phyloP scores from a whole-genome alignment of 2,113 vertebrate species.

The Lepus americanus region DNA sequence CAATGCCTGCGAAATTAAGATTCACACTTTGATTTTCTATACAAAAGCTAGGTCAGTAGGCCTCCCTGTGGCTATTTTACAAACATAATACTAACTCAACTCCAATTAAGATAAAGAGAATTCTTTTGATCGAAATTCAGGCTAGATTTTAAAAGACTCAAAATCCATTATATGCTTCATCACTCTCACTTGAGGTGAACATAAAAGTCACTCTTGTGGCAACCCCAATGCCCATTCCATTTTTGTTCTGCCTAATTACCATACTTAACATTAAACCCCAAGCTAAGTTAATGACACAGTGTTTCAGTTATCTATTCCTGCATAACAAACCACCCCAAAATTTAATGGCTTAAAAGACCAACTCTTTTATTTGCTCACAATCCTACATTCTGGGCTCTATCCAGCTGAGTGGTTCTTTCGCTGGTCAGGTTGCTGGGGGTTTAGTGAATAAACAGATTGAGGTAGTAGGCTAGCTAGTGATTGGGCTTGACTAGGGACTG shows the following conservation, averaged over 20 bases:
- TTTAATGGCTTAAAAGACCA: conserved; percentile 12
- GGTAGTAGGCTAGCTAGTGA: neutral
- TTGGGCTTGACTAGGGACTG: neutral
- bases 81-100: conserved; percentile 77
- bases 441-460: neutral
- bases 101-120: conserved; percentile 82
- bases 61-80: conserved; percentile 76
- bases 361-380: conserved; percentile 15
- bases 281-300: conserved; percentile 67
- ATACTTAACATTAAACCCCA: conserved; percentile 62
- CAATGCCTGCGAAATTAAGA: conserved; percentile 73
- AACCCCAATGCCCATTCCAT: conserved; percentile 58
- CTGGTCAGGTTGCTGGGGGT: neutral
- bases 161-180: conserved; percentile 76
- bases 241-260: conserved; percentile 59
- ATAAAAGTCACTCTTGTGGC: conserved; percentile 65
- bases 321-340: conserved; percentile 42
- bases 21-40: conserved; percentile 73
- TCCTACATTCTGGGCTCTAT: neutral
- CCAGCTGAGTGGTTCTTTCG: neutral
- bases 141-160: conserved; percentile 74
- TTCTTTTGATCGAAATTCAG: conserved; percentile 78
- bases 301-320: neutral
- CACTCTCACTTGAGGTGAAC: conserved; percentile 75
- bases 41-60: conserved; percentile 75